Base-by-base conservation (phyloP, 2,797 vertebrate genomes). In the Botia almorhae region DNA sequence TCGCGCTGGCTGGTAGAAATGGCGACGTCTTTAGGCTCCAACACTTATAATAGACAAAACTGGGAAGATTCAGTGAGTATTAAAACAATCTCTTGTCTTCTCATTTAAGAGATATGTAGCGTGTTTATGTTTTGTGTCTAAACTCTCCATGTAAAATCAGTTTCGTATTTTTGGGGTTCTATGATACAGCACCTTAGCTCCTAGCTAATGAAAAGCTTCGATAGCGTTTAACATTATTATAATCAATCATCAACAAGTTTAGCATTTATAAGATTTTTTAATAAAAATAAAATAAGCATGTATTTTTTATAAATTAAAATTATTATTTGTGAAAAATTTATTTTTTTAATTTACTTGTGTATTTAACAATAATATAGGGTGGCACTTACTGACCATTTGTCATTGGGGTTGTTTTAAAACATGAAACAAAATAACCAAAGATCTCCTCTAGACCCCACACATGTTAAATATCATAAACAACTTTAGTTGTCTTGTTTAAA, bases 31-130 rank as follows among this genome's bases (percentile, higher is more conserved):
- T 91, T 99, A 48, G 97, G 97, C 17, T 96, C 97, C 13, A 99
- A 99, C 89, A 99, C 97, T 0, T 99, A 99, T 86, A 99, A 99
- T 88, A 96, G 98, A 86, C 98, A 99, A 91, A 98, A 99, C 87
- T 99, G 98, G 98, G 97, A 99, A 90, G 97, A 98, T 86, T 97
- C 98, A 93, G 98, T 99, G 90, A 51, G 94, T 91, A 13, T 46
- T 46, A 11, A 17, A 50, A 1, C 4, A 10, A 48, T 65, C 8
- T 19, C 1, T 21, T 14, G 26, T 36, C 4, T 7, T 17, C 1
- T 13, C 0, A 4, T 58, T 5, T 53, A 50, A 23, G 1, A 7
- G 23, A 13, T 50, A 0, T 21, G 21, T 69, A 1, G 36, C 39
- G n/a, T 3, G 29, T 2, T 3, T 56, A 4, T 17, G 1, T 55